phyloP scores from a whole-genome alignment of 2,888 invertebrate genomes.

The Eubasilissa splendida region DNA sequence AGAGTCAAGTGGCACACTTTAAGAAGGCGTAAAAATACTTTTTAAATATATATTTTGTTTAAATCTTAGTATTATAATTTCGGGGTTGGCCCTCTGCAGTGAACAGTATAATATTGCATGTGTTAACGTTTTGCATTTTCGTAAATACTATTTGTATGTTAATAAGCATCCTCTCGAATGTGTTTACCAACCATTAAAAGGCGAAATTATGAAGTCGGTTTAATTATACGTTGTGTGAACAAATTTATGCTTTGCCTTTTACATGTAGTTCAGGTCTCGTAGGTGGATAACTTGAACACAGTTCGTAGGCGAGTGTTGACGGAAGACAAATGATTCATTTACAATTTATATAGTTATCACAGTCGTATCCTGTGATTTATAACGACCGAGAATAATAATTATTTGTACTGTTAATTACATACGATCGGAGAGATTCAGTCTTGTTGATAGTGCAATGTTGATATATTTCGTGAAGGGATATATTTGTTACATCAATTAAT shows the following conservation, averaged over 20 bases:
- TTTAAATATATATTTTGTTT: too few species aligned
- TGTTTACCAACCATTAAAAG: constrained; percentile 16
- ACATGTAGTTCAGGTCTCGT: constrained; percentile 6
- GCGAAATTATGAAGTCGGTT: background rate
- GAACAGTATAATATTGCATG: background rate
- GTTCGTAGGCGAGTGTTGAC: constrained; percentile 7
- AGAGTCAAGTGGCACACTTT: too few species aligned
- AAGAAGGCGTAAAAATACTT: too few species aligned
- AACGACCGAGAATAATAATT: background rate
- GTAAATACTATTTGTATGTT: constrained; percentile 37
- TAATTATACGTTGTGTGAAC: constrained; percentile 9
- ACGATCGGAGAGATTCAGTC: background rate
- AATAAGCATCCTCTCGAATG: constrained; percentile 22
- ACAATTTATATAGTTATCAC: constrained; percentile 29
- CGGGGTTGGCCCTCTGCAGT: too few species aligned
- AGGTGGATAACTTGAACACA: background rate
- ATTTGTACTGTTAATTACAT: background rate
- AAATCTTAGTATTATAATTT: too few species aligned
- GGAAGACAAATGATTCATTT: constrained; percentile 4
- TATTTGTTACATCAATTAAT: too few species aligned
- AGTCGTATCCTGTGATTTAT: constrained; percentile 7
- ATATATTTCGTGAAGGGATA: too few species aligned
- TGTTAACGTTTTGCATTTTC: constrained; percentile 28
- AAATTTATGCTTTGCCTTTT: constrained; percentile 22
- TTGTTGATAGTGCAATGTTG: too few species aligned